These are phyloP conservation scores for Ctenochaetus hawaiiensis DNA, from an alignment of 2,797 vertebrate species.

Conservation along the genomic window DNA sequence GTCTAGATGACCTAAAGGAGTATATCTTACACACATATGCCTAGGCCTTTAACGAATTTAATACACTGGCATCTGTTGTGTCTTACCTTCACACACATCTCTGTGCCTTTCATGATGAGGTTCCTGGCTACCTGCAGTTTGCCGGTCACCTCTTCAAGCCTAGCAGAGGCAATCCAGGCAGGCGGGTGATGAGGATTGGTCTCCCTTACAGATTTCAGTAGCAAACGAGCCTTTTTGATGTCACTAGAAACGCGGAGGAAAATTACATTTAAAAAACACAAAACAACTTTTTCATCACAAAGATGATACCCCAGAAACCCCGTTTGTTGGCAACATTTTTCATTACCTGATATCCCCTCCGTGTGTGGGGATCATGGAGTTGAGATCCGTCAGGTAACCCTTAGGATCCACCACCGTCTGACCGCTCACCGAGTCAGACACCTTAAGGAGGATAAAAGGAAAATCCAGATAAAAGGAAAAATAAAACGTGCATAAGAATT, in stretches of 20 bases:
- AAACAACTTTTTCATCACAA: no score
- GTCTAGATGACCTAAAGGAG: background rate
- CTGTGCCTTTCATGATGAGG: conserved; percentile 99
- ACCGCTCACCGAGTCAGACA: conserved; percentile 98
- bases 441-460: conserved; percentile 78
- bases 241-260: conserved; percentile 84
- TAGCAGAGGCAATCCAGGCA: conserved; percentile 98
- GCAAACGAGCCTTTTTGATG: conserved; percentile 97
- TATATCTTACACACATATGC: no score
- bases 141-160: conserved; percentile 96
- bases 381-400: conserved; percentile 97
- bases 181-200: conserved; percentile 98
- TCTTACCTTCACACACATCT: conserved; percentile 98
- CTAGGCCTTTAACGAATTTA: background rate
- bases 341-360: conserved; percentile 97
- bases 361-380: conserved; percentile 99
- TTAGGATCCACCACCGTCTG: conserved; percentile 99
- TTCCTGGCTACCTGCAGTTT: conserved; percentile 98
- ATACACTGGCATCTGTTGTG: background rate
- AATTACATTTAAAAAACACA: no score
- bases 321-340: background rate
- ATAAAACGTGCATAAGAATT: background rate
- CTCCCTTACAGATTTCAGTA: conserved; percentile 97
- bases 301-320: no score
- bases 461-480: background rate